These are phyloP conservation scores for Slavum lentiscoides DNA, from an alignment of 2,888 invertebrate species.

Conservation along the genomic window DNA sequence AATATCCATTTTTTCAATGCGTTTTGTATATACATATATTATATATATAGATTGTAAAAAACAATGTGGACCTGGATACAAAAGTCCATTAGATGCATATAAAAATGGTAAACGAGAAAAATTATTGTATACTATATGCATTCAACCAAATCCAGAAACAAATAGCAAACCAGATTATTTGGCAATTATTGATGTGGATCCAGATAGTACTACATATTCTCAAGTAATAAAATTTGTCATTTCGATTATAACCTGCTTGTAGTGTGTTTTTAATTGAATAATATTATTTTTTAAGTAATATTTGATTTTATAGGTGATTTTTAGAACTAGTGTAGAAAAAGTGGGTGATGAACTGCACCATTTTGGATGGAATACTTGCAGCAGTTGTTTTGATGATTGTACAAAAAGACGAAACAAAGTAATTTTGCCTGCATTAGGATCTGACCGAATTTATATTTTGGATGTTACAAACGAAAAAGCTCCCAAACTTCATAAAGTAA, in stretches of 20 bases:
- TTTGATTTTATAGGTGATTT: conserved; percentile 72
- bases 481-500: conserved; percentile 75
- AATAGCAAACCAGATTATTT: conserved; percentile 80
- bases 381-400: conserved; percentile 76
- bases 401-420: conserved; percentile 72
- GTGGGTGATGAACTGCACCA: conserved; percentile 90
- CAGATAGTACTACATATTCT: conserved; percentile 78
- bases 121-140: conserved; percentile 86
- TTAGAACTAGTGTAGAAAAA: conserved; percentile 77
- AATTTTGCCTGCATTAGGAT: conserved; percentile 79
- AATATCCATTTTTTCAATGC: background rate
- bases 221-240: conserved; percentile 65
- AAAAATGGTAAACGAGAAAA: conserved; percentile 80
- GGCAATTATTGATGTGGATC: conserved; percentile 89
- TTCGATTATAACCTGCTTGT: background rate
- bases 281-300: background rate
- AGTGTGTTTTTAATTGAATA: background rate
- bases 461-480: conserved; percentile 76
- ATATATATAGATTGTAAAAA: conserved; percentile 47
- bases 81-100: conserved; percentile 81
- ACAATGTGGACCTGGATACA: conserved; percentile 72
- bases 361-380: conserved; percentile 95
- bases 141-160: conserved; percentile 70
- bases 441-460: conserved; percentile 81
- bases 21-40: background rate